A percentile compares a stretch with the other conserved stretches of the same genome.
These are phyloP conservation scores for Neodiprion virginianus DNA, from an alignment of 1,140 invertebrate species.

Conservation along the genomic window DNA sequence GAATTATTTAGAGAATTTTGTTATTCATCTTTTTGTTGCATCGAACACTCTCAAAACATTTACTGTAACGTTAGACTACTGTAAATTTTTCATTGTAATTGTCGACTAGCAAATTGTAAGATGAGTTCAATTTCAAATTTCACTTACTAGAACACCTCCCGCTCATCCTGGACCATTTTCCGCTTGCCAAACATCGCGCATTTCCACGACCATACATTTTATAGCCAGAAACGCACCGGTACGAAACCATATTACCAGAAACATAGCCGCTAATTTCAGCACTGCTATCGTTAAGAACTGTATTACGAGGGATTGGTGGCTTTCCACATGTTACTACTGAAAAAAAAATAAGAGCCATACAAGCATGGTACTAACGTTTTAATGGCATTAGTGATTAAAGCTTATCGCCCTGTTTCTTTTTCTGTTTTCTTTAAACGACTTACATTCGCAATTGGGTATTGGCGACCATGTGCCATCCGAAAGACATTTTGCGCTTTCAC, in stretches of 20 bases:
- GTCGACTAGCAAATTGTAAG: not conserved
- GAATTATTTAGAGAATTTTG: slow-evolving; percentile 12
- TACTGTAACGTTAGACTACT: too few relatives aligned
- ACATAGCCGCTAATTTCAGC: slow-evolving; percentile 41
- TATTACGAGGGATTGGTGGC: slow-evolving; percentile 40
- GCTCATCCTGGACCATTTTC: slow-evolving; percentile 63
- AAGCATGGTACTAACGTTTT: too few relatives aligned
- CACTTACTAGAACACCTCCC: slow-evolving; percentile 65
- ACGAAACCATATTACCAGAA: slow-evolving; percentile 57
- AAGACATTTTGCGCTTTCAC: slow-evolving; percentile 50
- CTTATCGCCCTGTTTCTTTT: slow-evolving; percentile 10
- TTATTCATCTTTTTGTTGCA: slow-evolving; percentile 18
- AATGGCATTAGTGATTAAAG: not conserved
- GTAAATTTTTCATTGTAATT: too few relatives aligned
- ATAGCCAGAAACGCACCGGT: slow-evolving; percentile 61
- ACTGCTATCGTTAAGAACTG: slow-evolving; percentile 27
- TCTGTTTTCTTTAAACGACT: slow-evolving; percentile 22
- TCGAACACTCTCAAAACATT: not conserved
- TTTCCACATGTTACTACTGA: slow-evolving; percentile 49
- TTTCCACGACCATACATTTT: slow-evolving; percentile 59
- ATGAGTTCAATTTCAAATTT: not conserved
- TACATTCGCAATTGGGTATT: slow-evolving; percentile 54
- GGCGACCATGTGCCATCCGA: slow-evolving; percentile 59
- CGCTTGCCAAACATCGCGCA: slow-evolving; percentile 59
- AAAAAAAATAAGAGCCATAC: slow-evolving; percentile 24